Evolutionary conservation across 1,140 invertebrate genomes (phyloP).

Genomic region (Bombus superbus): DNA sequence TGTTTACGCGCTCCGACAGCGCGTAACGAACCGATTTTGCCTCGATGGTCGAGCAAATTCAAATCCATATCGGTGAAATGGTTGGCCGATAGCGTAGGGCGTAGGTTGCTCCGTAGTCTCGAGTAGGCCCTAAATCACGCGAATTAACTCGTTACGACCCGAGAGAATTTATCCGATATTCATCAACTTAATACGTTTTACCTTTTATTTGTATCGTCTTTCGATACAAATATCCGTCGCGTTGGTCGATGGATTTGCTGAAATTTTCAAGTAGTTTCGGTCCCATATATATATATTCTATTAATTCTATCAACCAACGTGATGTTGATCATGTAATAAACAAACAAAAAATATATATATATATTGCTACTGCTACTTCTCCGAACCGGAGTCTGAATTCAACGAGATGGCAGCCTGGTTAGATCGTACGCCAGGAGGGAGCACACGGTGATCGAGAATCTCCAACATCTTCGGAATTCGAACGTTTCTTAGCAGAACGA

Average conservation of each 20-base stretch:
- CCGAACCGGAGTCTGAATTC: constrained; percentile 93
- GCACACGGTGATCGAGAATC: constrained; percentile 82
- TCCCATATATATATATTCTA: no score
- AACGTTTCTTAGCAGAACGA: constrained; percentile 94
- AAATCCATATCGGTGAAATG: background rate
- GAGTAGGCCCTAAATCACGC: background rate
- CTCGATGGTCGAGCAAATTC: constrained; percentile 30
- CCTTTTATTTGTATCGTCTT: fast-evolving
- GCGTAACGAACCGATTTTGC: constrained; percentile 35
- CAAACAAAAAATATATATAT: no score
- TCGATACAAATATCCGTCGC: fast-evolving
- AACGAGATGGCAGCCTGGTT: constrained; percentile 97
- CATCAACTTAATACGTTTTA: no score
- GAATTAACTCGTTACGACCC: constrained; percentile 2
- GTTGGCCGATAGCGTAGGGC: background rate
- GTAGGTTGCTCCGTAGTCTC: no score
- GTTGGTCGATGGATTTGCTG: no score
- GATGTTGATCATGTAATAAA: no score
- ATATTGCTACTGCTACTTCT: no score
- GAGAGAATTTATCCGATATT: background rate
- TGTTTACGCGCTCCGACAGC: background rate
- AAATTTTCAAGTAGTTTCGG: no score
- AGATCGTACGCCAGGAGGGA: constrained; percentile 83
- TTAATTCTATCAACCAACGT: no score
- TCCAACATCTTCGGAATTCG: constrained; percentile 95